A percentile compares a stretch with the other conserved stretches of the same genome.
These are phyloP conservation scores for Falco columbarius DNA, from an alignment of 2,797 vertebrate genomes.

Conservation along the genomic window DNA sequence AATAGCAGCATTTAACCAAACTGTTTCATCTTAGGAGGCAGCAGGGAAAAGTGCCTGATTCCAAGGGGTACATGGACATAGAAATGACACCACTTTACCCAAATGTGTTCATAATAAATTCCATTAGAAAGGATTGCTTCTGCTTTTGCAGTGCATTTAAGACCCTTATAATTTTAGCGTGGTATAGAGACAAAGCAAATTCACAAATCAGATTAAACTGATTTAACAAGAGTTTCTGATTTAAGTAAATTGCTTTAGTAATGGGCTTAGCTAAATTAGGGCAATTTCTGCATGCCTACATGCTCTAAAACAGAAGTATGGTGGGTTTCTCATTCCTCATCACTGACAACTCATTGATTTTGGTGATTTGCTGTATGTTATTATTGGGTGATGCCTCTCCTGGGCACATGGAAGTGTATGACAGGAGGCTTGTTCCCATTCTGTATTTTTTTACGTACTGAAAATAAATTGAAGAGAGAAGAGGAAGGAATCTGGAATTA, in stretches of 20 bases:
- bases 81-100: not conserved
- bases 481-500: not conserved
- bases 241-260: not conserved
- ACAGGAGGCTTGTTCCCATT: not conserved
- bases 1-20: not conserved
- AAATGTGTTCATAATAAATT: not conserved
- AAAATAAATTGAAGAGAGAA: not conserved
- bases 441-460: not conserved
- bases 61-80: not conserved
- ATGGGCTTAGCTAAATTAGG: not conserved
- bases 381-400: not conserved
- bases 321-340: not conserved
- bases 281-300: not conserved
- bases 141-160: not conserved
- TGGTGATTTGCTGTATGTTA: not conserved
- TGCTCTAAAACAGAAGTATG: not conserved
- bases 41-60: not conserved
- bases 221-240: not conserved
- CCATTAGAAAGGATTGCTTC: not conserved
- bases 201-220: not conserved
- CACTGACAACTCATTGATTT: not conserved
- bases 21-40: accelerated
- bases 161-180: not conserved
- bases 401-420: not conserved
- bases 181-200: not conserved